phyloP scores from a whole-genome alignment of 2,113 vertebrate species.

The Vanacampus margaritifer region DNA sequence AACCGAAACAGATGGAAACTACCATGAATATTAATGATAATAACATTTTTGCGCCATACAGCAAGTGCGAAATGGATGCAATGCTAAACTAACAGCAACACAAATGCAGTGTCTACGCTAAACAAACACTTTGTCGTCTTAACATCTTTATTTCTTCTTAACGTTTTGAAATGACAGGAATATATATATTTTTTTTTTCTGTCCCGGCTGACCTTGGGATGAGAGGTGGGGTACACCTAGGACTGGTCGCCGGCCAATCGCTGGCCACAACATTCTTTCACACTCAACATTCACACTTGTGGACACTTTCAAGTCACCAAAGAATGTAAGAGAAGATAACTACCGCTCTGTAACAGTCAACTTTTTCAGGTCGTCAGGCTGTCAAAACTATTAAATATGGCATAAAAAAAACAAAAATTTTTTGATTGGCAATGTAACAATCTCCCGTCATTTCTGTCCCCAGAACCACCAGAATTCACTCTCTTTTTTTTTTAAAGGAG shows the following conservation, averaged over 20 bases:
- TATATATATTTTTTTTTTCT: neutral
- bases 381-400: conserved; percentile 37
- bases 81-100: conserved; percentile 47
- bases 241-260: too few species aligned
- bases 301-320: too few species aligned
- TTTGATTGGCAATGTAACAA: conserved; percentile 44
- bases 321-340: too few species aligned
- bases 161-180: neutral
- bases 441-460: neutral
- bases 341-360: neutral
- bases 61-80: conserved; percentile 32
- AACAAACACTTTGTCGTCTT: conserved; percentile 5
- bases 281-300: too few species aligned
- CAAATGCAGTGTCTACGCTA: conserved; percentile 44
- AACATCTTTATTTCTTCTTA: neutral
- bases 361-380: neutral
- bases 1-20: conserved; percentile 28
- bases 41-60: conserved; percentile 23
- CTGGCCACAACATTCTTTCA: too few species aligned
- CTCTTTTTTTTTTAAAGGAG: neutral
- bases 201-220: neutral
- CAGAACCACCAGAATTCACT: neutral
- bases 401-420: conserved; percentile 23
- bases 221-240: too few species aligned
- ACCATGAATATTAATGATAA: neutral